phyloP scores from a whole-genome alignment of 2,888 invertebrate genomes.

The Amphipyra berbera region DNA sequence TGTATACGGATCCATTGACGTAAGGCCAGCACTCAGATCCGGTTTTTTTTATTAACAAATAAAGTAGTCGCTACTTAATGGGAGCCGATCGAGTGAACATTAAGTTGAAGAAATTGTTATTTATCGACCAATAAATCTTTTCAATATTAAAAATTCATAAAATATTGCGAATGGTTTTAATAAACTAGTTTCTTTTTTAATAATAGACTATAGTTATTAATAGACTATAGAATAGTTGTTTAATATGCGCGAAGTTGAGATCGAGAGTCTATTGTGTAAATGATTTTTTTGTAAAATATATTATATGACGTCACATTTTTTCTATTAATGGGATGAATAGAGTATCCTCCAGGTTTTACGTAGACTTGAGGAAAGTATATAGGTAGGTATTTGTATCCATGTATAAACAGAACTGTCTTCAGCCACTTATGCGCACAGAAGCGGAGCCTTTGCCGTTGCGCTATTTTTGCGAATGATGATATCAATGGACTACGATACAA shows the following conservation, averaged over 20 bases:
- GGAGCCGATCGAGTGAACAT: slow-evolving; percentile 57
- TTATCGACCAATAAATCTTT: slow-evolving; percentile 60
- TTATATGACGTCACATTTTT: too few species aligned
- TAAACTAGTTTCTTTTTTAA: slow-evolving; percentile 49
- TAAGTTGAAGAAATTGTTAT: slow-evolving; percentile 61
- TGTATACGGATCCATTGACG: slow-evolving; percentile 52
- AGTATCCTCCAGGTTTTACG: too few species aligned
- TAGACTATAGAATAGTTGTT: too few species aligned
- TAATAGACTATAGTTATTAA: slow-evolving; percentile 22
- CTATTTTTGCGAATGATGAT: too few species aligned
- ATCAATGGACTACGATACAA: too few species aligned
- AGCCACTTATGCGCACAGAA: too few species aligned
- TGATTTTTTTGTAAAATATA: neutral
- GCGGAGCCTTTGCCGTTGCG: too few species aligned
- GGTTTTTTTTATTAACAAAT: slow-evolving; percentile 53
- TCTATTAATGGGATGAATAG: too few species aligned
- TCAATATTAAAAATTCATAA: slow-evolving; percentile 55
- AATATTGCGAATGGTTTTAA: slow-evolving; percentile 45
- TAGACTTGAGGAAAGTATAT: too few species aligned
- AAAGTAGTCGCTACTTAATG: slow-evolving; percentile 61
- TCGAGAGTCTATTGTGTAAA: slow-evolving; percentile 25
- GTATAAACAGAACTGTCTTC: too few species aligned
- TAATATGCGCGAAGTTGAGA: slow-evolving; percentile 29
- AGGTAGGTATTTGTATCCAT: too few species aligned
- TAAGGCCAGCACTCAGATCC: slow-evolving; percentile 47